Percentiles rank a stretch among this genome's conserved stretches.
Conservation (phyloP, 2,113 vertebrate species). For the Lucifuga dentata region DNA sequence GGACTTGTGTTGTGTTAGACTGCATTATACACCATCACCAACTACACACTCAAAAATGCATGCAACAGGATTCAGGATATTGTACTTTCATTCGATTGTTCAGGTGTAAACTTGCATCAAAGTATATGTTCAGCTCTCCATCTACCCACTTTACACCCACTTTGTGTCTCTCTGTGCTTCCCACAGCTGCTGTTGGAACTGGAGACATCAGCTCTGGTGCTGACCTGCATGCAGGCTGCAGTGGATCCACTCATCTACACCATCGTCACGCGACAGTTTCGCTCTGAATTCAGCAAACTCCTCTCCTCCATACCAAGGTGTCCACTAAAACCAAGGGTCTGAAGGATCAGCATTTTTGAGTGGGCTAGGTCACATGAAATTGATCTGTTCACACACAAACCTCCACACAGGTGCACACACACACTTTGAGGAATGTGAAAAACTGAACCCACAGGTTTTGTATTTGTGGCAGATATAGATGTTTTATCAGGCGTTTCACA, state of each 20-base stretch:
- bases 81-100: no score
- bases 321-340: slow-evolving; percentile 24
- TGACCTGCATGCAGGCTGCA: slow-evolving; percentile 70
- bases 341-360: neutral
- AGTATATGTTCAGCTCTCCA: no score
- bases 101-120: no score
- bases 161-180: neutral
- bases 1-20: no score
- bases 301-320: slow-evolving; percentile 51
- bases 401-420: slow-evolving; percentile 4
- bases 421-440: slow-evolving; percentile 30
- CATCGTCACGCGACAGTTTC: slow-evolving; percentile 74
- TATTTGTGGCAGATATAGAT: slow-evolving; percentile 85
- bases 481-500: slow-evolving; percentile 86
- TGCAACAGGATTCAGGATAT: no score
- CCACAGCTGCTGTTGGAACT: slow-evolving; percentile 59
- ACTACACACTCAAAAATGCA: no score
- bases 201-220: slow-evolving; percentile 65
- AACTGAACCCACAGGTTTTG: slow-evolving; percentile 47
- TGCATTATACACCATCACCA: no score
- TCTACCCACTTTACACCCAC: no score
- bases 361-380: neutral
- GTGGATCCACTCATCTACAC: slow-evolving; percentile 78
- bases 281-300: slow-evolving; percentile 65
- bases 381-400: neutral